Percentiles rank a stretch among this genome's conserved stretches.
Evolutionary conservation across 1,140 invertebrate species (phyloP).

Genomic region (Drosophila pseudoananassae): DNA sequence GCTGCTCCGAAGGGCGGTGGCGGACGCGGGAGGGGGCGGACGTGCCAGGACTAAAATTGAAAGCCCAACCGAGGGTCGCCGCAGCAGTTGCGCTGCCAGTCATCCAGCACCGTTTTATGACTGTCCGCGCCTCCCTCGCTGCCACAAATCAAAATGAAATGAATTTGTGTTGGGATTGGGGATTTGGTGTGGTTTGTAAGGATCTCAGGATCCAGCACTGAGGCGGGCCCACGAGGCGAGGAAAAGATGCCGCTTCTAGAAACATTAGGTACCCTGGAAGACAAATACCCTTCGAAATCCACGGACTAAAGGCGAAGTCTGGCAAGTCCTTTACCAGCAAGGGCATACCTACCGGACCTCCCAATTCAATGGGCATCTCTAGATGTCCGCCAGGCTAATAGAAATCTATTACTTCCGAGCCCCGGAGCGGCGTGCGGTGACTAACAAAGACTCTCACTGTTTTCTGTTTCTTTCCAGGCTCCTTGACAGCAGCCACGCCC

Average conservation of each 20-base stretch:
- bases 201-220: constrained; percentile 21
- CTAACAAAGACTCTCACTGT: constrained; percentile 37
- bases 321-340: background rate
- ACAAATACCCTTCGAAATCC: too few species aligned
- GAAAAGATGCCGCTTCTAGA: background rate
- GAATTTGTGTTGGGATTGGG: constrained; percentile 26
- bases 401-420: constrained; percentile 76
- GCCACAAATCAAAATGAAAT: constrained; percentile 45
- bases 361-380: constrained; percentile 25
- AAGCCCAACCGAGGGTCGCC: constrained; percentile 7
- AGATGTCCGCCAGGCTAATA: constrained; percentile 59
- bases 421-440: constrained; percentile 55
- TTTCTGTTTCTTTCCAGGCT: constrained; percentile 23
- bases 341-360: background rate
- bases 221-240: constrained; percentile 1
- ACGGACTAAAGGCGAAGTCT: too few species aligned
- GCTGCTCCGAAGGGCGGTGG: constrained; percentile 32
- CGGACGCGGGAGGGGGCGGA: constrained; percentile 22
- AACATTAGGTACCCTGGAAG: background rate
- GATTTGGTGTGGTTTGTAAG: constrained; percentile 32
- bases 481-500: constrained; percentile 8
- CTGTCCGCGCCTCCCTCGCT: constrained; percentile 11
- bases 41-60: constrained; percentile 55
- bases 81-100: background rate
- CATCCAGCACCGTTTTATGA: background rate